phyloP scores from a whole-genome alignment of 2,797 vertebrate genomes.

The Cynodonichthys magdalenae region DNA sequence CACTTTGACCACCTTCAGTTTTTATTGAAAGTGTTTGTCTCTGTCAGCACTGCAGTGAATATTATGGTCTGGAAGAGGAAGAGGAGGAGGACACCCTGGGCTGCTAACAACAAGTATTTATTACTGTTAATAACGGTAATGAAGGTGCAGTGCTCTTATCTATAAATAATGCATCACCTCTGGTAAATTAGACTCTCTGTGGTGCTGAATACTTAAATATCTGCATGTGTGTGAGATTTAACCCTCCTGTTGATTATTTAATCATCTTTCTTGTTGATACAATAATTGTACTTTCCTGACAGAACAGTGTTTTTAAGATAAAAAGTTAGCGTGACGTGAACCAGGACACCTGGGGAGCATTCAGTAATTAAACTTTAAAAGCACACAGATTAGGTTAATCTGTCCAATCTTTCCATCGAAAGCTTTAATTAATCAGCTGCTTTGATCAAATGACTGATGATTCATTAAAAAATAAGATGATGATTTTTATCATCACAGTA shows the following conservation, averaged over 20 bases:
- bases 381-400: no score
- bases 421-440: no score
- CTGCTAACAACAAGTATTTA: slow-evolving; percentile 9
- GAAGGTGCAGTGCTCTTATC: slow-evolving; percentile 3
- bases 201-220: background rate
- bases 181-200: background rate
- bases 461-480: no score
- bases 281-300: no score
- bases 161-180: slow-evolving; percentile 24
- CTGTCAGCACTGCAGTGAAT: background rate
- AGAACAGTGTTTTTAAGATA: no score
- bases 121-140: slow-evolving; percentile 16
- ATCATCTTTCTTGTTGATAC: background rate
- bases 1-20: background rate
- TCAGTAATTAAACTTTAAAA: no score
- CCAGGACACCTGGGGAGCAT: no score
- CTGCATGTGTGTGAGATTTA: background rate
- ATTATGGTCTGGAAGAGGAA: background rate
- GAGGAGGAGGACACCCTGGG: background rate
- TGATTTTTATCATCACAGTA: no score
- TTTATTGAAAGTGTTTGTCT: slow-evolving; percentile 9
- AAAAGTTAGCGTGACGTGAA: no score
- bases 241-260: background rate
- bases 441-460: no score
- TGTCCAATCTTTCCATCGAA: no score